These are phyloP conservation scores for Oreochromis aureus DNA, from an alignment of 2,113 vertebrate species.

Conservation along the genomic window DNA sequence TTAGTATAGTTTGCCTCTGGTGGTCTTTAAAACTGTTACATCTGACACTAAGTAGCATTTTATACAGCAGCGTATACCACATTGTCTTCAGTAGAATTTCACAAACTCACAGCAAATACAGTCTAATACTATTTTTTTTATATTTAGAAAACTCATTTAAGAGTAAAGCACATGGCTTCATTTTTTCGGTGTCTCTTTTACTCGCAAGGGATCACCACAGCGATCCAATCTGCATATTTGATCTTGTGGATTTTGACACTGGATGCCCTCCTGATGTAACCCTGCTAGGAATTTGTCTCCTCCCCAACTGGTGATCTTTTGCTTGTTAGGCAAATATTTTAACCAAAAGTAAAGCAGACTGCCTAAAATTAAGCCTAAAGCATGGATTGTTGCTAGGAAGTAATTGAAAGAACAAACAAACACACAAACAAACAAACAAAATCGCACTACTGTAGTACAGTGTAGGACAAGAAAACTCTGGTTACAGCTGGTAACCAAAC, in stretches of 20 bases:
- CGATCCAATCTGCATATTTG: not conserved
- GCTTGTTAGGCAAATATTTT: not conserved
- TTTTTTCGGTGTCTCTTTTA: not conserved
- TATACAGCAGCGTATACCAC: not conserved
- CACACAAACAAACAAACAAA: not conserved
- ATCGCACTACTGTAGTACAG: not conserved
- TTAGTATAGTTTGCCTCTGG: not conserved
- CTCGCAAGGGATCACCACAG: not conserved
- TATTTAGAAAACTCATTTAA: not conserved
- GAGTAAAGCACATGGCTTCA: not conserved
- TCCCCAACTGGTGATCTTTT: not conserved
- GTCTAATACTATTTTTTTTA: not conserved
- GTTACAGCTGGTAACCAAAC: not conserved
- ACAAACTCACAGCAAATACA: not conserved
- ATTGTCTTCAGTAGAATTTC: not conserved
- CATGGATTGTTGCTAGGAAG: not conserved
- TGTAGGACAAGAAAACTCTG: not conserved
- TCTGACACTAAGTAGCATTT: accelerated
- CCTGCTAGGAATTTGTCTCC: not conserved
- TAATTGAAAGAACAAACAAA: not conserved
- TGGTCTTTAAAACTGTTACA: not conserved
- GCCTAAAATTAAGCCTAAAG: not conserved
- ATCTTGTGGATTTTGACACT: not conserved
- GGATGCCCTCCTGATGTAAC: not conserved
- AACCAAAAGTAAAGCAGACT: not conserved